These are phyloP conservation scores for Chrysochloris asiatica DNA, from an alignment of 2,113 vertebrate genomes.

Conservation along the genomic window DNA sequence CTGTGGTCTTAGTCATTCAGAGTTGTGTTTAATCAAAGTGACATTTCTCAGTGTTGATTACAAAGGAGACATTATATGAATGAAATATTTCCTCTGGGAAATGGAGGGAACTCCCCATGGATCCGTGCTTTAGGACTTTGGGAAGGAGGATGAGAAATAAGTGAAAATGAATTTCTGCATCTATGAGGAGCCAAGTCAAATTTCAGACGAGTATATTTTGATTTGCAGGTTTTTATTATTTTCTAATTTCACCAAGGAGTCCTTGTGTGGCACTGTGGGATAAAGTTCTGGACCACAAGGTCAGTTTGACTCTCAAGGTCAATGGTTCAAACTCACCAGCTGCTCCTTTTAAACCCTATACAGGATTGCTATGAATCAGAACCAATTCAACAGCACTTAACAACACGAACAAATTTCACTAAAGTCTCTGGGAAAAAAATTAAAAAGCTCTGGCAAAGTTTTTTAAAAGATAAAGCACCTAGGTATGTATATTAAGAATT, in stretches of 20 bases:
- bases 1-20: slow-evolving; percentile 83
- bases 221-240: slow-evolving; percentile 26
- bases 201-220: slow-evolving; percentile 6
- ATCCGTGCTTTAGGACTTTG: slow-evolving; percentile 62
- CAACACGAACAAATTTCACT: no score
- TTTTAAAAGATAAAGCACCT: slow-evolving; percentile 1
- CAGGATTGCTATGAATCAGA: no score
- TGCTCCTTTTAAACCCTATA: no score
- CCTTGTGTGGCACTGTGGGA: no score
- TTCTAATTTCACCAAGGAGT: slow-evolving; percentile 61
- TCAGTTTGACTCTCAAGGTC: no score
- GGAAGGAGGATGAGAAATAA: not conserved
- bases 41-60: slow-evolving; percentile 88
- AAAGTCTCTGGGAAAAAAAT: not conserved
- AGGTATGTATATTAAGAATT: slow-evolving; percentile 8
- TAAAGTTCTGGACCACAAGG: no score
- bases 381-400: no score
- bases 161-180: slow-evolving; percentile 71
- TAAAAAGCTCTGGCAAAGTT: no score
- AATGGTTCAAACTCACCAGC: no score
- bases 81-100: slow-evolving; percentile 81
- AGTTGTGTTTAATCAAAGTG: slow-evolving; percentile 89
- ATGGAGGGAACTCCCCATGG: slow-evolving; percentile 63
- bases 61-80: slow-evolving; percentile 83
- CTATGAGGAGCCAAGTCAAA: not conserved